Percentiles rank a stretch among this genome's conserved stretches.
Conservation (phyloP, 2,113 vertebrate species). For the Oreochromis tanganicae region DNA sequence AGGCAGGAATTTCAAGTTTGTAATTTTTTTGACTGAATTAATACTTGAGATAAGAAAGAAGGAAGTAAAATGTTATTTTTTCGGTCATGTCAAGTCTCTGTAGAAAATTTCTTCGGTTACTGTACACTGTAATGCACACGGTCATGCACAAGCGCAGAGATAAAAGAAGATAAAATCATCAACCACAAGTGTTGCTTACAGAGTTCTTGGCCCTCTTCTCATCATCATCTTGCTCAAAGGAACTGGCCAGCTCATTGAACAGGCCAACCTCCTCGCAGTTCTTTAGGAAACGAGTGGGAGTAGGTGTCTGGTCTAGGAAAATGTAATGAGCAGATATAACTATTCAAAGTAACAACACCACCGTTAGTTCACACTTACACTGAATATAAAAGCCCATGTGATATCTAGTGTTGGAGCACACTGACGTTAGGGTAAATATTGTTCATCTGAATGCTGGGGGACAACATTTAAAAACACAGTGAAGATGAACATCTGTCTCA, state of each 20-base stretch:
- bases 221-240: constrained; percentile 94
- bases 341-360: constrained; percentile 21
- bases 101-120: not conserved
- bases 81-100: not conserved
- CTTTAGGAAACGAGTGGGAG: constrained; percentile 96
- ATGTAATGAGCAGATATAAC: constrained; percentile 15
- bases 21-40: not conserved
- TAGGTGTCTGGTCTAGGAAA: constrained; percentile 91
- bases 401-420: not conserved
- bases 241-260: constrained; percentile 92
- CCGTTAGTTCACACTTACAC: constrained; percentile 8
- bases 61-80: not conserved
- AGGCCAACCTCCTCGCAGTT: constrained; percentile 98
- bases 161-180: not conserved
- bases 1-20: not conserved
- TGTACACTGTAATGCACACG: not conserved
- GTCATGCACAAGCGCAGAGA: not conserved
- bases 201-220: constrained; percentile 80
- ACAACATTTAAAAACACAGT: not conserved
- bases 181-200: constrained; percentile 54
- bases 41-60: not conserved
- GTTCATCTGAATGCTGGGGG: not conserved
- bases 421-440: not conserved
- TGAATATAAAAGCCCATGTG: constrained; percentile 7
- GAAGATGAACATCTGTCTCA: not conserved